phyloP scores from a whole-genome alignment of 2,113 vertebrate species.

The Lycaon pictus region DNA sequence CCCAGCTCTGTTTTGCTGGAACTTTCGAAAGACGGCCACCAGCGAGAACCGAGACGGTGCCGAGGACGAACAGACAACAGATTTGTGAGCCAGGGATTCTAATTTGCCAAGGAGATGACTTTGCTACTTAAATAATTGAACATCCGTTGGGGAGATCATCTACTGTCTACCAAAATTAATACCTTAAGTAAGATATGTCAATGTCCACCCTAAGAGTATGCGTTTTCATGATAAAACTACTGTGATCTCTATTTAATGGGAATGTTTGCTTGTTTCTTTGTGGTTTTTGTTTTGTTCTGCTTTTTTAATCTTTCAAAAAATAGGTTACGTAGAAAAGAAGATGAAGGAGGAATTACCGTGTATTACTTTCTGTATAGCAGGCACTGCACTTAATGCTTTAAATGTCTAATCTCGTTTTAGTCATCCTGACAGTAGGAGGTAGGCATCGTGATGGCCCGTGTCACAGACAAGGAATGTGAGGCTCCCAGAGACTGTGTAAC shows the following conservation, averaged over 20 bases:
- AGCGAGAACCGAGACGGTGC: constrained; percentile 71
- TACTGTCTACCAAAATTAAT: not conserved
- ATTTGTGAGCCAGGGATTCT: constrained; percentile 60
- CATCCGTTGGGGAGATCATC: not conserved
- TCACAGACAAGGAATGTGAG: not conserved
- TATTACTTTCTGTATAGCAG: not conserved
- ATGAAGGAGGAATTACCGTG: not conserved
- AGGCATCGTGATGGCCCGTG: not conserved
- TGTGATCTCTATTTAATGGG: not conserved
- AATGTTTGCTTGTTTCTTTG: not conserved
- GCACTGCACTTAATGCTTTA: not conserved
- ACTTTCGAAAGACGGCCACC: constrained; percentile 70
- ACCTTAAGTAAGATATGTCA: not conserved
- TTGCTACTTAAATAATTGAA: constrained; percentile 43
- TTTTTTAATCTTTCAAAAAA: constrained; percentile 19
- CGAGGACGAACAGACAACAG: constrained; percentile 54
- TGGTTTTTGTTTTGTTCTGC: not conserved
- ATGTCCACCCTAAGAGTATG: not conserved
- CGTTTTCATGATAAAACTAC: not conserved
- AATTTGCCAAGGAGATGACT: constrained; percentile 64
- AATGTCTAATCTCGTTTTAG: not conserved
- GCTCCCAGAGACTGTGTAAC: not conserved
- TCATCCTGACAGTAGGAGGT: not conserved
- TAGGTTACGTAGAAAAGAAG: not conserved
- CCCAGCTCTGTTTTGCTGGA: constrained; percentile 68